These are phyloP conservation scores for Lanistes nyassanus DNA, from an alignment of 1,140 invertebrate species.

Conservation along the genomic window DNA sequence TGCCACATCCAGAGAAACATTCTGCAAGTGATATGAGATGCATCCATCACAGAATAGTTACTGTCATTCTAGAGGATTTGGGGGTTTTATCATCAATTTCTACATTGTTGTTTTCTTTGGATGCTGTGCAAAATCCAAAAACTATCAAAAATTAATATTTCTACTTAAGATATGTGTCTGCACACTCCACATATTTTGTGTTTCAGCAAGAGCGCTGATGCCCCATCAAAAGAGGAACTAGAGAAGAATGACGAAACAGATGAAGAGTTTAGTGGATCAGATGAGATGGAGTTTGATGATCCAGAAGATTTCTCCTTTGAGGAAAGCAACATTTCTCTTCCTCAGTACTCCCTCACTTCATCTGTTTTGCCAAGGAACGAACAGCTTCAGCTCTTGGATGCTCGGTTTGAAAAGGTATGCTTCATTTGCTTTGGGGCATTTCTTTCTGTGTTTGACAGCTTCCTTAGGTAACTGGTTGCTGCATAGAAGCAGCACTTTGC, in stretches of 20 bases:
- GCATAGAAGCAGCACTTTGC: too few relatives aligned
- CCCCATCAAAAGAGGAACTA: neutral
- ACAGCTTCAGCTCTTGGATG: slow-evolving; percentile 84
- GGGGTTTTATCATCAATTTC: too few relatives aligned
- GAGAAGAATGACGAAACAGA: neutral
- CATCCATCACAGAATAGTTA: too few relatives aligned
- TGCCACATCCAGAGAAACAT: too few relatives aligned
- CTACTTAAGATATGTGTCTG: neutral
- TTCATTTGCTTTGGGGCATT: neutral
- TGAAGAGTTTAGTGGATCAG: slow-evolving; percentile 21
- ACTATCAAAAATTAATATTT: neutral
- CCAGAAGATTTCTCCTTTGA: slow-evolving; percentile 66
- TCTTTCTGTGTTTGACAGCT: neutral
- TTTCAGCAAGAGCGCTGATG: neutral
- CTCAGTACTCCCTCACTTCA: slow-evolving; percentile 93
- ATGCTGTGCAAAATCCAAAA: neutral
- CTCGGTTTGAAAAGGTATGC: slow-evolving; percentile 87
- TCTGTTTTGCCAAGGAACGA: slow-evolving; percentile 89
- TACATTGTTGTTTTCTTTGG: too few relatives aligned
- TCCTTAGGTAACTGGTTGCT: neutral
- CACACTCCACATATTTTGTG: neutral
- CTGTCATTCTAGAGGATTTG: too few relatives aligned
- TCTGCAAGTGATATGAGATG: too few relatives aligned
- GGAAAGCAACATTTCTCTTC: slow-evolving; percentile 88
- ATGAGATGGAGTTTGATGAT: slow-evolving; percentile 40